Conservation (phyloP, 2,888 invertebrate genomes). For the Micoletzkya japonica region DNA sequence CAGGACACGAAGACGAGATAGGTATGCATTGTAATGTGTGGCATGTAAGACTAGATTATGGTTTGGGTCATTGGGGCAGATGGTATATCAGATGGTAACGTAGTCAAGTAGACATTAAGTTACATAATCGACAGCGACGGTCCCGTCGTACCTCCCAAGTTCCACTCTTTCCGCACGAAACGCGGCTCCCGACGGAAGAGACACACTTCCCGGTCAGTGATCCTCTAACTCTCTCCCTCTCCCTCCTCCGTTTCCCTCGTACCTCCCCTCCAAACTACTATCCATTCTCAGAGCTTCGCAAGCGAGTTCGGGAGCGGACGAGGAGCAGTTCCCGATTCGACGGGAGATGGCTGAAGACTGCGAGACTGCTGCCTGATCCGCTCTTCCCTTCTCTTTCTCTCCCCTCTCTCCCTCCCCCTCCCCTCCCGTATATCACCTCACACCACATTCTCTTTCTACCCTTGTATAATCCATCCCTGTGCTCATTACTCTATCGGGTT, state of each 20-base stretch:
- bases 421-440: background rate
- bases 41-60: no score
- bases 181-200: background rate
- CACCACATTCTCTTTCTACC: no score
- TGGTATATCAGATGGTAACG: no score
- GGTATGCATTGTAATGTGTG: no score
- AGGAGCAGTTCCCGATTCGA: slow-evolving; percentile 1
- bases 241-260: background rate
- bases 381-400: background rate
- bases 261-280: background rate
- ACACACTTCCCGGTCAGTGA: slow-evolving; percentile 4
- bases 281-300: slow-evolving; percentile 23
- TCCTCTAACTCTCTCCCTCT: background rate
- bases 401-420: background rate
- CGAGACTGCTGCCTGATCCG: background rate
- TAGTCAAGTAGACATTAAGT: background rate
- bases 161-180: slow-evolving; percentile 25
- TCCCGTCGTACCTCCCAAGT: background rate
- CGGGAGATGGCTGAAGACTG: slow-evolving; percentile 12
- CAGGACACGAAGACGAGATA: slow-evolving; percentile 12
- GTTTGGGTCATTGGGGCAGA: no score
- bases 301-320: slow-evolving; percentile 19
- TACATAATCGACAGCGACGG: background rate
- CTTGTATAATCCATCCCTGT: no score
- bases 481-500: no score